Evolutionary conservation across 2,888 invertebrate species (phyloP), one percentile per base, ranked within the genome.

Genomic region (Chymomyza fuscimana): DNA sequence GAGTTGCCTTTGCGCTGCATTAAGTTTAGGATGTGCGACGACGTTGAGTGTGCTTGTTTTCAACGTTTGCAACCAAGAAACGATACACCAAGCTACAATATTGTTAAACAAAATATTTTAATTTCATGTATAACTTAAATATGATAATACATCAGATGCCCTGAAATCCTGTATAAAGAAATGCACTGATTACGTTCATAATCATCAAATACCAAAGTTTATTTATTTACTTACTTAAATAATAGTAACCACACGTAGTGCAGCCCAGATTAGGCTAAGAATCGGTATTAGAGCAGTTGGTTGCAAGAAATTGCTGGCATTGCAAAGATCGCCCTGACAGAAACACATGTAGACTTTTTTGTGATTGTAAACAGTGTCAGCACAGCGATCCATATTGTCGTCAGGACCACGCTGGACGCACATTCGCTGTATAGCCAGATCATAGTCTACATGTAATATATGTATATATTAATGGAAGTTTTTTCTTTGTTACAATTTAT

Each of bases 301-400:
- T 12, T 46, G 40, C 54, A 54, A 60, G 2, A 15, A 29, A n/a
- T 12, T 19, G 36, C 68, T 67, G 22, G 65, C 69, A 67, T 98
- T 98, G 91, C 98, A 98, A 50, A 98, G 93, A 91, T 98, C 97
- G 5, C 98, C 98, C 82, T 94, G 94, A 87, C 98, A 98, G 89
- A 98, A 96, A 89, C 98, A 98, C 96, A 97, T 96, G 88, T 95
- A 95, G 0, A 97, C 97, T 89, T 95, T 95, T 87, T 95, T 95
- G 86, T 95, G 94, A 87, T 96, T 95, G 93, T 95, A 96, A 88
- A 95, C 93, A 0, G 97, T 97, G 85, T 96, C 96, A 0, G 97
- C 97, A 91, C 98, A 98, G 59, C 98, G 93, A 91, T 97, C 97
- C 91, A 97, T 97, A 80, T 95, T 95, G 89, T 98, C 98, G n/a